Conservation (phyloP, 2,113 vertebrate species). For the Hemiprocne comata region DNA sequence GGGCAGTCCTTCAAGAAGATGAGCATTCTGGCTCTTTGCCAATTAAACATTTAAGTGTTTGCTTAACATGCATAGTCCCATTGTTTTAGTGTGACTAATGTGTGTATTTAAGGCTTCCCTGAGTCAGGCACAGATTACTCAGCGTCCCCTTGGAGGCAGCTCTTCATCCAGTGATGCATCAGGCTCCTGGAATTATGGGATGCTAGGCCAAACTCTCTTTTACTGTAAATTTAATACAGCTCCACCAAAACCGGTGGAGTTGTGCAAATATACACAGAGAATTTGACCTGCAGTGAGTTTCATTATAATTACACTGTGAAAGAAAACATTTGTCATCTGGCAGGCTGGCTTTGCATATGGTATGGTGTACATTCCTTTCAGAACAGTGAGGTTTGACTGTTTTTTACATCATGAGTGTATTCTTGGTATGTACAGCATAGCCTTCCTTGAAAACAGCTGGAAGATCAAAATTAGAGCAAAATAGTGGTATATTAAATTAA, state of each 20-base stretch:
- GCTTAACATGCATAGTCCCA: not conserved
- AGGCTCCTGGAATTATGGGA: not conserved
- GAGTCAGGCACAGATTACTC: not conserved
- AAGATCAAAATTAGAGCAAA: not conserved
- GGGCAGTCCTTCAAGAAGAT: not conserved
- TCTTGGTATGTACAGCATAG: not conserved
- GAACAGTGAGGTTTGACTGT: not conserved
- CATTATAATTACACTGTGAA: not conserved
- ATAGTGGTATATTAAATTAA: not conserved
- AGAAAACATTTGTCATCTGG: not conserved
- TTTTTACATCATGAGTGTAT: not conserved
- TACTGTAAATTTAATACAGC: not conserved
- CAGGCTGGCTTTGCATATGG: not conserved
- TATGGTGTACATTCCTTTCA: not conserved
- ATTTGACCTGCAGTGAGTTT: not conserved
- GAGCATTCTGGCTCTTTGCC: not conserved
- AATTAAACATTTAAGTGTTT: not conserved
- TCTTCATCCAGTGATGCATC: not conserved
- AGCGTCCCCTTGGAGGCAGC: constrained; percentile 2
- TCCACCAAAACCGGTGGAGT: not conserved
- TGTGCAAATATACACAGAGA: not conserved
- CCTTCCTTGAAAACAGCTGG: not conserved
- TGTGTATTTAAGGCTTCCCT: not conserved
- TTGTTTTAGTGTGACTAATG: not conserved
- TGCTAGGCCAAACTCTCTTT: not conserved